Evolutionary conservation across 2,113 vertebrate species (phyloP).

Genomic region (crab-eating macaque (Macaca fascicularis)): T2T-MFA8v1.1 NC_088384.1:35956001-35956500

Average conservation of each 20-base stretch:
- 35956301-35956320: no score
- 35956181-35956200: not conserved
- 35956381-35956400: no score
- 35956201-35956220: not conserved
- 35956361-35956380: no score
- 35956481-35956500: not conserved
- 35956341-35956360: no score
- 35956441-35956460: no score
- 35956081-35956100: not conserved
- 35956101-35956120: not conserved
- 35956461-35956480: no score
- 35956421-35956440: no score
- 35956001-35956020: not conserved
- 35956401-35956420: no score
- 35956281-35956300: no score
- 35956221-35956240: not conserved
- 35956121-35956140: not conserved
- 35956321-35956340: no score
- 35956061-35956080: not conserved
- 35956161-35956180: not conserved
- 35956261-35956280: no score
- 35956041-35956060: not conserved
- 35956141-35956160: not conserved
- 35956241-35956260: no score
- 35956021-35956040: not conserved